Percentiles rank a stretch among this genome's conserved stretches.
These are phyloP conservation scores for Zaprionus camerounensis DNA, from an alignment of 1,140 invertebrate genomes.

Conservation along the genomic window DNA sequence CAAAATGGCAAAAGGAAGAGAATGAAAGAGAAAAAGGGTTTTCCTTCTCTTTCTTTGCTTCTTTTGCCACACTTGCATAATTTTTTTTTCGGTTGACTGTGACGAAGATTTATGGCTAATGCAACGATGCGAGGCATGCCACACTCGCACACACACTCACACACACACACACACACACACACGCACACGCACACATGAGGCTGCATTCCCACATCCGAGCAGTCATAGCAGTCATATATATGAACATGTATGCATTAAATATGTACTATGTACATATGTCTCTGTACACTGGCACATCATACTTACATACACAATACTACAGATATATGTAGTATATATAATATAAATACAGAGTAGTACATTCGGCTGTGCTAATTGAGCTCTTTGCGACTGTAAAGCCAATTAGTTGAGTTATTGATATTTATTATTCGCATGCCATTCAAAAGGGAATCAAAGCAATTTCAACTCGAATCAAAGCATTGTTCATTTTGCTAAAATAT, in stretches of 20 bases:
- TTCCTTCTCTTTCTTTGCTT: background rate
- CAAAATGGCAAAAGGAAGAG: background rate
- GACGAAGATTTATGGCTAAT: slow-evolving; percentile 75
- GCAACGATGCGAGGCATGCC: slow-evolving; percentile 58
- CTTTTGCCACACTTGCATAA: slow-evolving; percentile 45
- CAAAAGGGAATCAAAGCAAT: background rate
- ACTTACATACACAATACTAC: too few relatives aligned
- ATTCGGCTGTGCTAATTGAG: background rate
- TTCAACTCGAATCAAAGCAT: background rate
- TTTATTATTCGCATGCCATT: slow-evolving; percentile 1
- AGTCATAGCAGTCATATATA: slow-evolving; percentile 5
- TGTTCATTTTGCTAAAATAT: background rate
- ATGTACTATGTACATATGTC: background rate
- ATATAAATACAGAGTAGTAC: background rate
- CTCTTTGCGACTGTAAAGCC: background rate
- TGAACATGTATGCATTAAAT: background rate
- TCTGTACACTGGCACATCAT: background rate
- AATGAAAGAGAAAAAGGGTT: background rate
- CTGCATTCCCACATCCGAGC: background rate
- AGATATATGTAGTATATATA: background rate
- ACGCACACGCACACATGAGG: background rate
- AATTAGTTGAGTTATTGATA: slow-evolving; percentile 4
- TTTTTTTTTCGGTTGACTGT: slow-evolving; percentile 52
- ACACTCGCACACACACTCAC: too few relatives aligned
- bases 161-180: background rate